These are phyloP conservation scores for Corticium candelabrum DNA, from an alignment of 37 sponge, comb jelly and placozoan genomes.

Conservation along the genomic window DNA sequence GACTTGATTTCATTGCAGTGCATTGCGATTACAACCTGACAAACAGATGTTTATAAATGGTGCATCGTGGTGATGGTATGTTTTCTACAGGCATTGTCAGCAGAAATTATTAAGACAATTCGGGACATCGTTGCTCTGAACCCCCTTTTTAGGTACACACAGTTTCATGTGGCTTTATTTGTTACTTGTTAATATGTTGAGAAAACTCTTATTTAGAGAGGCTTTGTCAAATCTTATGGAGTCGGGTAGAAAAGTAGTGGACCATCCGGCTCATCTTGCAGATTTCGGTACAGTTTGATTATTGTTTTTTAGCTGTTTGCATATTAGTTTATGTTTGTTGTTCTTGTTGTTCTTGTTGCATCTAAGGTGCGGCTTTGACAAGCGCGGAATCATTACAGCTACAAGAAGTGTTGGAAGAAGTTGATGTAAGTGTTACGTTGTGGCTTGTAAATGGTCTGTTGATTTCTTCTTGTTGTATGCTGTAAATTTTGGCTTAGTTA, in stretches of 20 bases:
- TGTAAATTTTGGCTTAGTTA: too few species aligned
- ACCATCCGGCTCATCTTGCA: conserved; percentile 77
- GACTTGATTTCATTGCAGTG: too few species aligned
- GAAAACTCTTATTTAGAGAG: conserved; percentile 29
- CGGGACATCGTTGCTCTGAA: conserved; percentile 81
- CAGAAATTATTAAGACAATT: conserved; percentile 88
- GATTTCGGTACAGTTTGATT: conserved; percentile 60
- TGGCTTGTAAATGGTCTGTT: too few species aligned
- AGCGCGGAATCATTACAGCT: conserved; percentile 65
- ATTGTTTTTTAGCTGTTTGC: not conserved
- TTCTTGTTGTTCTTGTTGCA: too few species aligned
- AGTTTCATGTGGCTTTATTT: not conserved
- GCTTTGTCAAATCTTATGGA: conserved; percentile 71
- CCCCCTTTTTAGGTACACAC: conserved; percentile 65
- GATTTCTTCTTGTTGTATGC: too few species aligned
- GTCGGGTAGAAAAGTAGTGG: conserved; percentile 71
- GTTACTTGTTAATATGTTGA: too few species aligned
- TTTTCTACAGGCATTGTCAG: conserved; percentile 60
- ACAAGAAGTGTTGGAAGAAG: conserved; percentile 75
- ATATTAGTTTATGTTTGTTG: too few species aligned
- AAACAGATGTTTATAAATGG: too few species aligned
- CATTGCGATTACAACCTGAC: too few species aligned
- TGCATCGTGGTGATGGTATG: too few species aligned
- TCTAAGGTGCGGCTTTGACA: conserved; percentile 67
- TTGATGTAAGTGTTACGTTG: conserved; percentile 31